Evolutionary conservation across 2,888 invertebrate species (phyloP), one percentile per base, ranked within the genome.

Genomic region (Incurvaria masculella): DNA sequence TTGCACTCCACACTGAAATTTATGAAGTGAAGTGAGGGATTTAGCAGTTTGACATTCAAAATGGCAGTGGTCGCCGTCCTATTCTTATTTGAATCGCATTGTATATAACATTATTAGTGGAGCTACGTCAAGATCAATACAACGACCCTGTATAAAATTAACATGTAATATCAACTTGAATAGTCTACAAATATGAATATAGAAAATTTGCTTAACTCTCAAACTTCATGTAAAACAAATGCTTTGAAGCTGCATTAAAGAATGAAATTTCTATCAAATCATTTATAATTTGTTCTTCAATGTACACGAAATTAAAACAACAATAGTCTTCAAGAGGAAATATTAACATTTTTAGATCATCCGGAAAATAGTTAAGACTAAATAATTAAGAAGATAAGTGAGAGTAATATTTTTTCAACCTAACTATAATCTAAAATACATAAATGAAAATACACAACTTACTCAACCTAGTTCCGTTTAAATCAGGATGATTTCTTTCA

Each of bases 381-480:
- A 38, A 38, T 38, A 38, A 38, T 38, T 38, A 17, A 38, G 17
- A 38, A 38, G 4, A n/a, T 38, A 16, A 38, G 17, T 38, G 17
- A 16, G 17, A 38, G n/a, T 38, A 38, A 16, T 38, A 16, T 38
- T 17, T n/a, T 44, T 39, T 45, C 21, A 27, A 26, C 44, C 19
- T 43, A 47, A 26, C 27, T 50, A n/a, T n/a, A n/a, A n/a, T n/a
- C n/a, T n/a, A n/a, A n/a, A n/a, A n/a, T n/a, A n/a, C n/a, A n/a
- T 42, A 46, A 33, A 41, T 42, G 42, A 44, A 50, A 41, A 49
- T 39, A 18, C 20, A 16, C 11, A 44, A 41, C 20, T 41, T 20
- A 44, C 23, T 40, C 40, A 39, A 23, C 8, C 11, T 19, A 21
- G 16, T 4, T 21, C 21, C 23, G 40, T 21, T 41, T 46, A 26